phyloP scores from a whole-genome alignment of 2,888 invertebrate genomes.

The Heliconius ismenius region DNA sequence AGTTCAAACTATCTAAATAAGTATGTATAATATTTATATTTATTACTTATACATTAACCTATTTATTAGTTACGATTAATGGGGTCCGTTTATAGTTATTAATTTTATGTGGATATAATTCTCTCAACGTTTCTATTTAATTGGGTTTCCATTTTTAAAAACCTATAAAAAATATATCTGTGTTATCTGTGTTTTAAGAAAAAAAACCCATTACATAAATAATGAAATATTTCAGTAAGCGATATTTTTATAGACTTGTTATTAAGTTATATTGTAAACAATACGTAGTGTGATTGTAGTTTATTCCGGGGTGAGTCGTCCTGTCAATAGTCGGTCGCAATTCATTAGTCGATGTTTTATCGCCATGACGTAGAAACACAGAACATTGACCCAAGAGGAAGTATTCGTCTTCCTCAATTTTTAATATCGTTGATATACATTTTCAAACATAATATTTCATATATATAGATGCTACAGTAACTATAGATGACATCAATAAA shows the following conservation, averaged over 20 bases:
- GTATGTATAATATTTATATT: background rate
- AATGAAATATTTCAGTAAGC: background rate
- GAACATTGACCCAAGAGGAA: conserved; percentile 79
- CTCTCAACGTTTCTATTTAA: background rate
- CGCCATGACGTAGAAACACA: conserved; percentile 67
- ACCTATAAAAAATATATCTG: background rate
- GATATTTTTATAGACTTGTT: conserved; percentile 20
- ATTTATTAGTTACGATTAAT: background rate
- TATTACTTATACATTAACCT: background rate
- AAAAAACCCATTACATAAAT: background rate
- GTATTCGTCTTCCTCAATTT: conserved; percentile 72
- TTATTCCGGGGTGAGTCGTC: conserved; percentile 69
- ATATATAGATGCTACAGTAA: no score
- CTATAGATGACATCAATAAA: background rate
- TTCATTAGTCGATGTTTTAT: conserved; percentile 74
- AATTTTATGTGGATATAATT: background rate
- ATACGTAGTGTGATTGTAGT: conserved; percentile 31
- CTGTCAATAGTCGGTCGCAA: conserved; percentile 72
- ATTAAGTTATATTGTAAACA: conserved; percentile 22
- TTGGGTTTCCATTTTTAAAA: background rate
- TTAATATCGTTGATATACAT: conserved; percentile 47
- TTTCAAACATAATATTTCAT: no score
- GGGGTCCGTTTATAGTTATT: background rate
- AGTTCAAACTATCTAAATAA: background rate
- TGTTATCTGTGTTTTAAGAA: background rate